Evolutionary conservation across 1,140 invertebrate genomes (phyloP).

Genomic region (Lutraria rhynchaena): DNA sequence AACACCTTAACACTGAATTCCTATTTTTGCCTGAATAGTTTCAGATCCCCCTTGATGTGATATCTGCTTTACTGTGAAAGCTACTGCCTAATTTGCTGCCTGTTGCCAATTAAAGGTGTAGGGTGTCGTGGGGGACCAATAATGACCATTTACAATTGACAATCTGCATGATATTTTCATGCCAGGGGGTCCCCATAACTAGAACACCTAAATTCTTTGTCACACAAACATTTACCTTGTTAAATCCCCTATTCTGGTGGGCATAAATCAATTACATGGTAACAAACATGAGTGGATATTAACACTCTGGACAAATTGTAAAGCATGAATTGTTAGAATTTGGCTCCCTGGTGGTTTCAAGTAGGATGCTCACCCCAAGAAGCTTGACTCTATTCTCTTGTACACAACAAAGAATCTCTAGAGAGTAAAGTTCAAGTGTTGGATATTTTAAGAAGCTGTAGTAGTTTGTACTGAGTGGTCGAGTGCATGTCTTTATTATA

Average conservation of each 20-base stretch:
- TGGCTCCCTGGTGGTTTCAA: no score
- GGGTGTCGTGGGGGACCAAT: conserved; percentile 32
- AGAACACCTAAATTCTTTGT: conserved; percentile 11
- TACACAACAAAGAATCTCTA: no score
- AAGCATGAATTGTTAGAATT: no score
- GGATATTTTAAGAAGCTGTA: no score
- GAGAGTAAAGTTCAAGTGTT: no score
- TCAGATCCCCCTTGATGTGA: conserved; percentile 3
- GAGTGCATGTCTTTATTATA: no score
- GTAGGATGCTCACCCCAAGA: no score
- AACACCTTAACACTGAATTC: neutral
- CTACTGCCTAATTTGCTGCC: conserved; percentile 38
- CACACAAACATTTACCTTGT: conserved; percentile 11
- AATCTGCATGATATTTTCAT: conserved; percentile 20
- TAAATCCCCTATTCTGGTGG: conserved; percentile 6
- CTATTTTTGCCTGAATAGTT: conserved; percentile 1
- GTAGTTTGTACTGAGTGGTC: no score
- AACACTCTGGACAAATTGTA: neutral
- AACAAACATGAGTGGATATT: neutral
- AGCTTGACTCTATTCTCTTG: no score
- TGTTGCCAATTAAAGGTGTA: conserved; percentile 49
- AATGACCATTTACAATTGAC: conserved; percentile 40
- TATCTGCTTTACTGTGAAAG: conserved; percentile 4
- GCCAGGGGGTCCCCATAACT: conserved; percentile 12
- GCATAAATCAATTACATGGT: conserved; percentile 28